Evolutionary conservation across 2,797 vertebrate genomes (phyloP).

Genomic region (Margarornis squamiger): DNA sequence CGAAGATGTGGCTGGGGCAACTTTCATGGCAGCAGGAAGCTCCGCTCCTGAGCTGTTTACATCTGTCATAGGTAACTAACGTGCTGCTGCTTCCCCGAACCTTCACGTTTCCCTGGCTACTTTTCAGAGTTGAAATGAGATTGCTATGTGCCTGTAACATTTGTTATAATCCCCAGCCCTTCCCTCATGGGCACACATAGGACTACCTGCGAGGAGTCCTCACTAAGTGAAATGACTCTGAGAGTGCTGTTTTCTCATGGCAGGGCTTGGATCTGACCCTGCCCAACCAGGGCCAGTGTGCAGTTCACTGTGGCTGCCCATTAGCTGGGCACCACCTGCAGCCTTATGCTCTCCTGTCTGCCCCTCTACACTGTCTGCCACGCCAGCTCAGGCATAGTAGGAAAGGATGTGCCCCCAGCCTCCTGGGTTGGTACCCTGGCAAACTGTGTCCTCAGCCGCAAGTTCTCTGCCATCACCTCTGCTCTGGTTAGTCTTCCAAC

Average conservation of each 20-base stretch:
- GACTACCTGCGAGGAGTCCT: background rate
- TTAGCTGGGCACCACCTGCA: background rate
- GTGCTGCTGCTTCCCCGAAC: background rate
- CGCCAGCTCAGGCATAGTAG: fast-evolving
- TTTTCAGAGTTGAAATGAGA: background rate
- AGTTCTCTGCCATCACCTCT: background rate
- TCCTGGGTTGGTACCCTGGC: background rate
- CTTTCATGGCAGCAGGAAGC: slow-evolving; percentile 97
- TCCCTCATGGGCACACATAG: fast-evolving
- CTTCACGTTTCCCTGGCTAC: fast-evolving
- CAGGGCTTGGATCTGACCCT: background rate
- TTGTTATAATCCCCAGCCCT: background rate
- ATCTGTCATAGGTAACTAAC: slow-evolving; percentile 91
- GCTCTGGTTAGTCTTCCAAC: background rate
- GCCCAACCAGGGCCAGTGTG: background rate
- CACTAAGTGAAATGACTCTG: background rate
- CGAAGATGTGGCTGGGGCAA: slow-evolving; percentile 95
- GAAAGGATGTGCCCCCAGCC: background rate
- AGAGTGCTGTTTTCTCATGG: background rate
- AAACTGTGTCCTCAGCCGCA: background rate
- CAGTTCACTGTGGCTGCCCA: background rate
- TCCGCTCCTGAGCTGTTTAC: slow-evolving; percentile 97
- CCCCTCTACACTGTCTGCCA: fast-evolving
- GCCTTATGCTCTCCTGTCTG: background rate
- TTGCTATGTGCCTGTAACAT: background rate